A percentile compares a stretch with the other conserved stretches of the same genome.
Evolutionary conservation across 2,888 invertebrate genomes (phyloP).

Genomic region (Pristionchus japonicus): DNA sequence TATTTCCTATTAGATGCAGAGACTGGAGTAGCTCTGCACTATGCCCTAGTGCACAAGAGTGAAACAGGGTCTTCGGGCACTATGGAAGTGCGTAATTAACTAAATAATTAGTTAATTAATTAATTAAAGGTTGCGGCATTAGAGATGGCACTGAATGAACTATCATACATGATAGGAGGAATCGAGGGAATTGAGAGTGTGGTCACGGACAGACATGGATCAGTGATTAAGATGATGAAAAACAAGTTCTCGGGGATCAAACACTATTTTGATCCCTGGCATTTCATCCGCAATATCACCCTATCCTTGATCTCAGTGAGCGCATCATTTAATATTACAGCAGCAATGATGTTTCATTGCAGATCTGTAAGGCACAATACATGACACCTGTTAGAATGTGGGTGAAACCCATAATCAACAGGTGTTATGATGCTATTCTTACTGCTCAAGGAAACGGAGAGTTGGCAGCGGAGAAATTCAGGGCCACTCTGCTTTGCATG

Average conservation of each 20-base stretch:
- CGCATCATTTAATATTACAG: neutral
- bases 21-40: neutral
- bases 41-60: neutral
- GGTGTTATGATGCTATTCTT: neutral
- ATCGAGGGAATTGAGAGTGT: neutral
- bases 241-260: neutral
- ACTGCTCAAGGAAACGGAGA: neutral
- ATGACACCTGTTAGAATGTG: neutral
- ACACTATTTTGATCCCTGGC: slow-evolving; percentile 13
- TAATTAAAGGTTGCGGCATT: neutral
- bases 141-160: neutral
- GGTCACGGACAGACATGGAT: neutral
- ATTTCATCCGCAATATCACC: neutral
- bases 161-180: neutral
- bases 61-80: neutral
- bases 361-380: neutral
- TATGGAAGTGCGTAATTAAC: neutral
- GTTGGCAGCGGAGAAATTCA: neutral
- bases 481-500: neutral
- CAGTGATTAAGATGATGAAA: neutral
- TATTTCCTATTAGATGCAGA: neutral
- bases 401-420: slow-evolving; percentile 20
- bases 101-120: neutral
- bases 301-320: neutral
- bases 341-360: neutral